These are phyloP conservation scores for Hydrotaea cyrtoneurina DNA, from an alignment of 2,888 invertebrate species.

Conservation along the genomic window DNA sequence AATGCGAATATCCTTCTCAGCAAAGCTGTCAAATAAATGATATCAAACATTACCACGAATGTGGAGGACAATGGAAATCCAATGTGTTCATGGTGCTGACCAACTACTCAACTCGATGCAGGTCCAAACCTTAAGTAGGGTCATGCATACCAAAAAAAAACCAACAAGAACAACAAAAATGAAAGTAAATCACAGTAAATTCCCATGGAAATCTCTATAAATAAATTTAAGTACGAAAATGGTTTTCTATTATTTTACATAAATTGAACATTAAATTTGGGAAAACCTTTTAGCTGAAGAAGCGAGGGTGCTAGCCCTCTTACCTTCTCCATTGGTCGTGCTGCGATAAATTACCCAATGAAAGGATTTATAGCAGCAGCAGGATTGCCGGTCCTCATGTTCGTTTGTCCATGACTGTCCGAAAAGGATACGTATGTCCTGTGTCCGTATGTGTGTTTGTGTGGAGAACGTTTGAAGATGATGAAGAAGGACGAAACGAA, in stretches of 20 bases:
- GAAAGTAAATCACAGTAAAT: neutral
- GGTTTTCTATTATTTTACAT: conserved; percentile 52
- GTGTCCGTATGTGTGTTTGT: neutral
- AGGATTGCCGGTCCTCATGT: neutral
- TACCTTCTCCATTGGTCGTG: neutral
- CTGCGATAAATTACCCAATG: conserved; percentile 32
- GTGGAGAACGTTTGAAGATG: neutral
- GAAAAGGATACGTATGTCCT: neutral
- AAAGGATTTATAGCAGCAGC: conserved; percentile 33
- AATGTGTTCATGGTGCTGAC: no score
- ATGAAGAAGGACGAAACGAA: neutral
- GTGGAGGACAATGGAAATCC: no score
- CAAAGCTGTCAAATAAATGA: no score
- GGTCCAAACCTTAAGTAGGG: neutral
- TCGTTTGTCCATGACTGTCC: conserved; percentile 4
- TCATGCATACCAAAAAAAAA: neutral
- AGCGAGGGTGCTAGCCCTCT: neutral
- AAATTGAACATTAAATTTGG: conserved; percentile 49
- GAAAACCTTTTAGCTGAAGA: conserved; percentile 39
- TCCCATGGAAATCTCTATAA: neutral
- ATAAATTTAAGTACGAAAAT: conserved; percentile 37
- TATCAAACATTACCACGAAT: no score
- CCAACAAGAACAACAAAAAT: neutral
- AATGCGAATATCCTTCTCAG: no score
- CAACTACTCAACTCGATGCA: no score